Base-by-base conservation (phyloP, 2,888 invertebrate species). In the Lepetodrilus schrolli region DNA sequence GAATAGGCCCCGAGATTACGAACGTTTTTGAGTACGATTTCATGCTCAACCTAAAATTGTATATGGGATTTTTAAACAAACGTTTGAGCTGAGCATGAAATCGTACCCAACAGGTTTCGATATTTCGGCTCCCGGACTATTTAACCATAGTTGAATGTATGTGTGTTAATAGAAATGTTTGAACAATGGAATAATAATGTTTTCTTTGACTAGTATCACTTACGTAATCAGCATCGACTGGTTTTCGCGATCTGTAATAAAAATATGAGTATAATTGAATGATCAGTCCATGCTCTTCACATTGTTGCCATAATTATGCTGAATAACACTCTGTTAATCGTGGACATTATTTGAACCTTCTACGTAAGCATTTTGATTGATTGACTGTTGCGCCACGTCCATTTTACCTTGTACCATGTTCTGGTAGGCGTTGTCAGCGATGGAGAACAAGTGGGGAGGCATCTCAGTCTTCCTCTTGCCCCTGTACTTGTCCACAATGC, bases 141-240 rank as follows among this genome's bases (percentile, higher is more conserved):
- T 43, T 2, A 43, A 8, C 17, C 0, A 43, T 43, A 17, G 0
- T 3, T 2, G 13, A 0, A 43, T 17, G 13, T 0, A 43, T 43
- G 17, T 43, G 5, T 43, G 7, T 10, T 43, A 2, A 10, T 43
- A 2, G 5, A 10, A 43, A 1, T 10, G 43, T 8, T 13, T 43
- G 4, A 13, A 10, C 4, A 10, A 1, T 10, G 5, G 7, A 17
- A 43, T 2, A 43, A n/a, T n/a, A n/a, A n/a, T n/a, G n/a, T n/a
- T 13, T 7, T 7, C 43, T 43, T 17, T 7, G n/a, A 10, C 43
- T n/a, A n/a, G 30, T 47, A 1, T 48, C 47, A 95, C 95, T 94
- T 93, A 95, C 95, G 98, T 99, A 93, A 99, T 99, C 95, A 99
- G 95, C 97, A 99, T 98, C 93, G 98, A 99, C 94, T 99, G 98